phyloP scores from a whole-genome alignment of 2,797 vertebrate genomes.

The Ataeniobius toweri region DNA sequence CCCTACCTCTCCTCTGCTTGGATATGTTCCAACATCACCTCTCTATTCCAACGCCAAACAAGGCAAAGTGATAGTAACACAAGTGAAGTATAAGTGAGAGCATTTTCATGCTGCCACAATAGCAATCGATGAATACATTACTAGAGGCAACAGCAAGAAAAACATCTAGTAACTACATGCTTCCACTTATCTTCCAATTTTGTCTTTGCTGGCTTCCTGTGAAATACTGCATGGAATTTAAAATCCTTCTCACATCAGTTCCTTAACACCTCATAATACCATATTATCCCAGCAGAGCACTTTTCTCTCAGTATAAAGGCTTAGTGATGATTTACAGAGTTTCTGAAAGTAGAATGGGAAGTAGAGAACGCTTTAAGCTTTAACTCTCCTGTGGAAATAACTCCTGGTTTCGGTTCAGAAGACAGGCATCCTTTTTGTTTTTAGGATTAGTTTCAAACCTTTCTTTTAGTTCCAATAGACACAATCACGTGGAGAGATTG shows the following conservation, averaged over 20 bases:
- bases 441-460: neutral
- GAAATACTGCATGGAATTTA: neutral
- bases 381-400: neutral
- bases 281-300: neutral
- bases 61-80: too few species aligned
- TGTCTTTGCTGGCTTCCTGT: neutral
- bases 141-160: neutral
- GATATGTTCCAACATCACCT: neutral
- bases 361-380: conserved; percentile 1
- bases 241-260: neutral
- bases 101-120: neutral
- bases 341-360: conserved; percentile 1
- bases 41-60: neutral
- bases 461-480: neutral
- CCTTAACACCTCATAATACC: neutral
- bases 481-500: neutral
- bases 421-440: neutral
- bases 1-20: neutral
- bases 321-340: conserved; percentile 3
- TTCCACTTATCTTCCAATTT: neutral
- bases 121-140: neutral
- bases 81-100: neutral
- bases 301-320: neutral
- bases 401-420: neutral
- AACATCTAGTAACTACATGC: too few species aligned